Base-by-base conservation (phyloP, 2,113 vertebrate species). In the Crotophaga sulcirostris region DNA sequence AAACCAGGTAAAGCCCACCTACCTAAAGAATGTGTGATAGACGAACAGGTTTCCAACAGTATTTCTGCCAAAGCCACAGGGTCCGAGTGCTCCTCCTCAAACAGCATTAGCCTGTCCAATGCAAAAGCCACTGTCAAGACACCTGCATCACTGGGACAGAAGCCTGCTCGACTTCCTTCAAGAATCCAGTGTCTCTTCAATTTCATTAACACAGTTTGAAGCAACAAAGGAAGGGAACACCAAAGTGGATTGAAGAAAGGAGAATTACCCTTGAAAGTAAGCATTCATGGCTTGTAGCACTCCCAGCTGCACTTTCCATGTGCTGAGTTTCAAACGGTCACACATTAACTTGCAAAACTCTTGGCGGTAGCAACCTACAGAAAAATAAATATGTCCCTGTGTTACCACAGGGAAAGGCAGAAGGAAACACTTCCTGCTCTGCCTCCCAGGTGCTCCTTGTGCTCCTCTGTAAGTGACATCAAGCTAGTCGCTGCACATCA, bases 341-440 rank as follows among this genome's bases (percentile, higher is more conserved):
- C 99, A 99, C 99, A 99, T 99, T 62, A 99, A 74, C 73, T 97
- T 98, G 95, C 99, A 99, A 36, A 99, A 96, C 59, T 99, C 99
- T 67, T 97, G 95, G 84, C 98, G 98, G 84, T 99, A 99, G 94
- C 97, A 98, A 91, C 98, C 99, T 99, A 62, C 15, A 63, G 55
- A 45, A 84, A 51, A 87, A 31, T 1, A 52, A 58, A 44, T 42
- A 49, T 58, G 42, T 31, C 9, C 5, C 1, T 7, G 8, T 11
- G 28, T 67, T 70, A 74, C 23, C 21, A 74, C 2, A 3, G 16
- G 33, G 29, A 60, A 84, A 69, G 12, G 49, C 54, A 86, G 47
- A 59, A 54, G 20, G 19, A 49, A 85, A 56, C 38, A 15, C 18
- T 34, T 34, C n/a, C 19, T 68, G 23, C 13, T 74, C 34, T 67